Base-by-base conservation (phyloP, 1,140 invertebrate genomes). In the Drosophila ogumai region DNA sequence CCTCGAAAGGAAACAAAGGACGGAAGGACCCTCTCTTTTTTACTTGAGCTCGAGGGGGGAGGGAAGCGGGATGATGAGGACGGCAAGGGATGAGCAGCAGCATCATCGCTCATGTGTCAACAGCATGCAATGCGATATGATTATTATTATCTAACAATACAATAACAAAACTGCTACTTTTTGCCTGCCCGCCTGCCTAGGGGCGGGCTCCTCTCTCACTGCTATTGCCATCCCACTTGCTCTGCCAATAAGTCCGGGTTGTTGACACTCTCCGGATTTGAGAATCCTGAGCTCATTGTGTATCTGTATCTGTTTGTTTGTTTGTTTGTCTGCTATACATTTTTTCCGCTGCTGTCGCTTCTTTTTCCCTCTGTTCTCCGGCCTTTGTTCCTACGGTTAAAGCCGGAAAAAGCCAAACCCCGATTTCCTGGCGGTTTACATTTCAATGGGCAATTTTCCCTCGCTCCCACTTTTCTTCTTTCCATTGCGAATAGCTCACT, bases 101-200 rank as follows among this genome's bases (percentile, higher is more conserved):
- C 85, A 90, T 90, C 85, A 90, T 90, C 75, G 81, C 81, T 90
- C 85, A 90, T 90, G 85, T 90, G 85, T 90, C 85, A 90, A 90
- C 85, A 90, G 82, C 85, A 90, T 90, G 85, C 84, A 87, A 87
- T 87, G 84, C 84, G 84, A 90, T 88, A 88, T 88, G 85, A 88
- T 88, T 88, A 90, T 90, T 88, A 90, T 90, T 90, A 90, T 85
- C 85, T 85, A 79, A 90, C 85, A 90, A 90, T 85, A 81, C 86
- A 90, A 81, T 81, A 85, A 85, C 86, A 85, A 81, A 85, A 73
- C 80, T 88, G 84, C 84, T 88, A 84, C 84, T 87, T 87, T 88
- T 84, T 88, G 84, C 84, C 82, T 87, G 82, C 61, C 81, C 57
- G 44, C 36, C 56, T 47, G 34, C 36, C 13, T n/a, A n/a, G n/a